Evolutionary conservation across 2,888 invertebrate genomes (phyloP), one percentile per base, ranked within the genome.

Genomic region (Prenolepis imparis): DNA sequence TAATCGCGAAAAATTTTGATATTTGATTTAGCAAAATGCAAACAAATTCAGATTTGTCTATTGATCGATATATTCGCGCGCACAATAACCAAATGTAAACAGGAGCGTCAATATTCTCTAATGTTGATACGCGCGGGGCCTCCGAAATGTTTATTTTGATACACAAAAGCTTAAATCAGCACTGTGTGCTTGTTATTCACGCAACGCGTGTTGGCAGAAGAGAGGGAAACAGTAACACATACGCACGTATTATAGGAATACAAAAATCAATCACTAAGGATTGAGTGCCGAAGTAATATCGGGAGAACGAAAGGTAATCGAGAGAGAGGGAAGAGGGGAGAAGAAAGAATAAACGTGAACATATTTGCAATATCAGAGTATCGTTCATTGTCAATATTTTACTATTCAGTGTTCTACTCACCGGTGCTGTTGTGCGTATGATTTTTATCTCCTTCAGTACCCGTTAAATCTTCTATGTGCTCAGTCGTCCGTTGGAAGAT

Each of bases 1-100:
- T 66, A 70, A 78, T 78, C 44, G 72, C 21, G 39, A 44, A 36
- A 70, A 21, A 15, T 8, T 61, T 78, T 24, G 8, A 9, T 39
- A 28, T 5, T n/a, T n/a, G n/a, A n/a, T n/a, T n/a, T 39, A 28
- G n/a, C 28, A 12, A 28, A 55, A 12, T 15, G 15, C 12, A 15
- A n/a, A 32, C 11, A 4, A 44, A 18, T 11, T 78, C 15, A 41
- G 57, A 41, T 70, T 57, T 70, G 21, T 44, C 12, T 59, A 9
- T 59, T 15, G 41, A 3, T 1, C 3, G 18, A 11, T 18, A 12
- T 11, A 4, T 68, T 5, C 5, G 48, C 48, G 18, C 18, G 18
- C 6, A 48, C 0, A 18, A 48, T 6, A 18, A 48, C 6, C 5
- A 48, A 48, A 48, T 48, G 18, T 48, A n/a, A 48, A 12, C 15